A percentile compares a stretch with the other conserved stretches of the same genome.
phyloP scores from a whole-genome alignment of 2,888 invertebrate genomes.

The Helleia helle region DNA sequence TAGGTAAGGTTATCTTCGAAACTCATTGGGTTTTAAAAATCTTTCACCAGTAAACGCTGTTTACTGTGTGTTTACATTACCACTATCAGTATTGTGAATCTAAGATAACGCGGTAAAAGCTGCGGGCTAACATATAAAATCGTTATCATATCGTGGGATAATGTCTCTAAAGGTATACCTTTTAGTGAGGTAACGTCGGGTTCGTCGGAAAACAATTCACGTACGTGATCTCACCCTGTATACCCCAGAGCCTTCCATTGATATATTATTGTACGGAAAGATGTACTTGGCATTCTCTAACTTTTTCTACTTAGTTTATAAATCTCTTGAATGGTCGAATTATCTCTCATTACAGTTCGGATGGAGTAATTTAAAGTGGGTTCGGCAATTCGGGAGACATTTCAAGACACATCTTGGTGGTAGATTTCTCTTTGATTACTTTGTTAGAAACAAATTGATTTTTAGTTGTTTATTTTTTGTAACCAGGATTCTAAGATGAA shows the following conservation, averaged over 20 bases:
- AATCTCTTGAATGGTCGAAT: conserved; percentile 41
- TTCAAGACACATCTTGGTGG: neutral
- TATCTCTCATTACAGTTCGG: conserved; percentile 31
- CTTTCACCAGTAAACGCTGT: neutral
- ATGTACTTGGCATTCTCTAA: conserved; percentile 23
- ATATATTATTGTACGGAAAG: conserved; percentile 42
- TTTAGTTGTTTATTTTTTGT: no score
- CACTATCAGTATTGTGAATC: no score
- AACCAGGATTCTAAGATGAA: no score
- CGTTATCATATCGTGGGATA: conserved; percentile 14
- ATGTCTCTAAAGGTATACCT: conserved; percentile 14
- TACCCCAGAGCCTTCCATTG: conserved; percentile 41
- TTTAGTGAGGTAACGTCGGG: conserved; percentile 40
- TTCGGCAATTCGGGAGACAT: conserved; percentile 5
- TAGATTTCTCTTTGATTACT: neutral
- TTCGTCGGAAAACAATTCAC: conserved; percentile 53
- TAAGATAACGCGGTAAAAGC: no score
- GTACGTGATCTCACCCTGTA: conserved; percentile 56
- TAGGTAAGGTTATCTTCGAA: no score
- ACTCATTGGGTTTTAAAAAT: neutral
- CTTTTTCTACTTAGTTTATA: conserved; percentile 41
- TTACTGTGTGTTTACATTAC: no score
- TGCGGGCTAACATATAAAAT: neutral
- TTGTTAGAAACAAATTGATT: no score
- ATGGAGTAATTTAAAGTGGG: conserved; percentile 6